A percentile compares a stretch with the other conserved stretches of the same genome.
These are phyloP conservation scores for Stenchaetothrips biformis DNA, from an alignment of 2,888 invertebrate species.

Conservation along the genomic window DNA sequence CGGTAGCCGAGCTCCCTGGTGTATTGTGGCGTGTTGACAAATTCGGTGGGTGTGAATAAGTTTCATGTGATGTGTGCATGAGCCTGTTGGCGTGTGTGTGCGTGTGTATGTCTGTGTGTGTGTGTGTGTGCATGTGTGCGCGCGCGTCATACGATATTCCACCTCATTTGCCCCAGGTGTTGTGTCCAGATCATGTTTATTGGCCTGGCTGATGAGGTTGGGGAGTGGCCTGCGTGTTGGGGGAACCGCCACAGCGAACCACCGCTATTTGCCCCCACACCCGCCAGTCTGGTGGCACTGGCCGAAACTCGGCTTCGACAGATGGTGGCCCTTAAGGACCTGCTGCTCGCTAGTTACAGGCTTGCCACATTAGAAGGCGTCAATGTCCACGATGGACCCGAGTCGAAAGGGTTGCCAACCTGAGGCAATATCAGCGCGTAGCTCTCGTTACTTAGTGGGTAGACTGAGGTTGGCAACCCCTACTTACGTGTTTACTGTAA, in stretches of 20 bases:
- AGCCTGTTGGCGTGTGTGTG: neutral
- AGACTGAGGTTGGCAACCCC: too few relatives aligned
- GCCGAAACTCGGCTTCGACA: too few relatives aligned
- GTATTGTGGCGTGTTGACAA: constrained; percentile 21
- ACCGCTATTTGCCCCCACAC: neutral
- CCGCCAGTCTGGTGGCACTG: too few relatives aligned
- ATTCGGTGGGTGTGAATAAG: constrained; percentile 23
- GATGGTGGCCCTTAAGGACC: too few relatives aligned
- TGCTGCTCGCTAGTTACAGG: too few relatives aligned
- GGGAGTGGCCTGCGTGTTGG: neutral
- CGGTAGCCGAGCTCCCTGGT: neutral
- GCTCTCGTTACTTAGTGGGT: too few relatives aligned
- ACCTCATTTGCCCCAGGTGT: constrained; percentile 7
- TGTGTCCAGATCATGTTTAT: neutral
- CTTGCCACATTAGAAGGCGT: too few relatives aligned
- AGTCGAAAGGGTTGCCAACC: too few relatives aligned
- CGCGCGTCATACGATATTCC: constrained; percentile 15
- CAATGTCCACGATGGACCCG: too few relatives aligned
- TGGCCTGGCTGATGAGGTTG: neutral
- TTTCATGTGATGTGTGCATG: neutral
- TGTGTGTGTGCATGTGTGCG: neutral
- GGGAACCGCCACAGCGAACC: neutral
- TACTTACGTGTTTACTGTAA: too few relatives aligned
- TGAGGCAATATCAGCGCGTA: too few relatives aligned
- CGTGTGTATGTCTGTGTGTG: constrained; percentile 1